Evolutionary conservation across 2,797 vertebrate species (phyloP).

Genomic region (Peromyscus attwateri): DNA sequence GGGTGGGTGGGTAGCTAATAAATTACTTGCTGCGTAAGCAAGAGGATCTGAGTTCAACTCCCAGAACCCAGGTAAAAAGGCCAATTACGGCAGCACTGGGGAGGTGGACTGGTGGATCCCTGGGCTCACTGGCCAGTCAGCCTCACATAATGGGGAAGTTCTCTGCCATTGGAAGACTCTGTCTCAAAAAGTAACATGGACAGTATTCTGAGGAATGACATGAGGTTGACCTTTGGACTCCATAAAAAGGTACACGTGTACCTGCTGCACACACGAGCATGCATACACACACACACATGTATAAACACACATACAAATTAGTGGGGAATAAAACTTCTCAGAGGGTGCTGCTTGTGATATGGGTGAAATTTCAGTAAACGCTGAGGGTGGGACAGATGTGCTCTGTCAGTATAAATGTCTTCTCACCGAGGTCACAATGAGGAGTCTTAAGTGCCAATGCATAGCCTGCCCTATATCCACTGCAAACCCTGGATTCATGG

Average conservation of each 20-base stretch:
- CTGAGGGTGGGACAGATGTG: not conserved
- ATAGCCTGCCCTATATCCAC: not conserved
- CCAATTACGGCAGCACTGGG: not conserved
- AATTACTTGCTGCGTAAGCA: not conserved
- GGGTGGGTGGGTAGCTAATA: not conserved
- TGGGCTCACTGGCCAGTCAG: not conserved
- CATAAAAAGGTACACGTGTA: not conserved
- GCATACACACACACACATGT: not conserved
- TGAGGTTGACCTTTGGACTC: not conserved
- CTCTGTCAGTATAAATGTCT: not conserved
- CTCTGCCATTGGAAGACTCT: not conserved
- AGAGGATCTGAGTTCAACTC: not conserved
- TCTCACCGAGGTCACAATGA: not conserved
- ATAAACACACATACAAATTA: too few species aligned
- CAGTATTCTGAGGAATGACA: not conserved
- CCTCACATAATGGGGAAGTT: not conserved
- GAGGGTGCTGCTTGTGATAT: not conserved
- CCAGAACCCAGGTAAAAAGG: not conserved
- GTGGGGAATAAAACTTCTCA: not conserved
- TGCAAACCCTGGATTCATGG: not conserved
- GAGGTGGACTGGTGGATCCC: not conserved
- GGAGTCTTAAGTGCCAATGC: not conserved
- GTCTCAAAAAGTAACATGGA: not conserved
- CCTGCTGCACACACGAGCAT: not conserved
- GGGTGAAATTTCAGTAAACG: not conserved